phyloP scores from a whole-genome alignment of 2,888 invertebrate species.

The Macaria notata region DNA sequence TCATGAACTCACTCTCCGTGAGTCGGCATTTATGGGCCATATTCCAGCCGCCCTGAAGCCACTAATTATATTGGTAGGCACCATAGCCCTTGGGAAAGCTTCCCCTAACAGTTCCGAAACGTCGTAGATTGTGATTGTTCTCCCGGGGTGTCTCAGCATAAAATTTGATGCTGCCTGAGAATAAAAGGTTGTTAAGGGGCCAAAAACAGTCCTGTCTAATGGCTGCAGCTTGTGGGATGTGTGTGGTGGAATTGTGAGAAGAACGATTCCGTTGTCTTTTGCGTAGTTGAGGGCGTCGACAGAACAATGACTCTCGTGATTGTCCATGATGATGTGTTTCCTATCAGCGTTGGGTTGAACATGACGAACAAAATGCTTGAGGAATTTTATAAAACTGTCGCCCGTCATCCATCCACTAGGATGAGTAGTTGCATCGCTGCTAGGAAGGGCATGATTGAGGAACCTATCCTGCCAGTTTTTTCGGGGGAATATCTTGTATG shows the following conservation, averaged over 20 bases:
- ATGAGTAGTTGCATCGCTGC: conserved; percentile 11
- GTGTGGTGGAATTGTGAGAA: conserved; percentile 1
- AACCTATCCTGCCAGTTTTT: too few species aligned
- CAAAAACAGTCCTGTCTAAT: not conserved
- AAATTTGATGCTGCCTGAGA: conserved; percentile 29
- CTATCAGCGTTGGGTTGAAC: conserved; percentile 21
- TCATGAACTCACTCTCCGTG: too few species aligned
- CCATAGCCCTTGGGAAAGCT: conserved; percentile 22
- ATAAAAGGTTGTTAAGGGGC: not conserved
- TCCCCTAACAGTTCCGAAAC: conserved; percentile 29
- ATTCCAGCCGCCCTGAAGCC: conserved; percentile 19
- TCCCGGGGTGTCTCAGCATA: conserved; percentile 35
- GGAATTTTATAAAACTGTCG: conserved; percentile 12
- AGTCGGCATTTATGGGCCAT: too few species aligned
- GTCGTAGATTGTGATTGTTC: conserved; percentile 30
- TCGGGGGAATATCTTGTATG: too few species aligned
- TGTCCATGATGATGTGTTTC: conserved; percentile 22
- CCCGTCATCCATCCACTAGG: conserved; percentile 21
- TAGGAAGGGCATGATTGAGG: too few species aligned
- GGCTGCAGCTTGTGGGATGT: conserved; percentile 3
- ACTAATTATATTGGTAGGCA: conserved; percentile 19
- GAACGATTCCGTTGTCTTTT: conserved; percentile 7
- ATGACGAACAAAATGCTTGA: conserved; percentile 17
- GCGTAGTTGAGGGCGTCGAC: conserved; percentile 11
- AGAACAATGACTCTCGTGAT: conserved; percentile 22